phyloP scores from a whole-genome alignment of 2,888 invertebrate genomes.

The Belgica antarctica region DNA sequence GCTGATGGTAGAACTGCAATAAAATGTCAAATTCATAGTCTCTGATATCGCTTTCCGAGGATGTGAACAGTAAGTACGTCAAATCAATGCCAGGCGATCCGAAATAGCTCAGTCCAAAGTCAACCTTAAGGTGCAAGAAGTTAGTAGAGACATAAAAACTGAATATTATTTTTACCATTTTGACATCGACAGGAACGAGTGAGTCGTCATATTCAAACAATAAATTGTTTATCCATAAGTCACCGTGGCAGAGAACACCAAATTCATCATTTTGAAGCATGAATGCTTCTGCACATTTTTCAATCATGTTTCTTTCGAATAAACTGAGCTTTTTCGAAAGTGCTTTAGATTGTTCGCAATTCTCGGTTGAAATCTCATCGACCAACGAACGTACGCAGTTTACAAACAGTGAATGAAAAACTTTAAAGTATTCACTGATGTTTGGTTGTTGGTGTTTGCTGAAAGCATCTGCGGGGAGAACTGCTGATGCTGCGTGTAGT shows the following conservation, averaged over 20 bases:
- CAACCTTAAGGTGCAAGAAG: not conserved
- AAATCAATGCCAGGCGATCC: constrained; percentile 41
- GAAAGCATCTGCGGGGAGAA: not conserved
- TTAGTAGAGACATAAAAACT: not conserved
- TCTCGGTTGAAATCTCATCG: not conserved
- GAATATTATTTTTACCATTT: constrained; percentile 14
- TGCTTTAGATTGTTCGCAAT: not conserved
- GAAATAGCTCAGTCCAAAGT: constrained; percentile 32
- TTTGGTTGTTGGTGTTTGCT: constrained; percentile 26
- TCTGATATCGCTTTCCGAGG: not conserved
- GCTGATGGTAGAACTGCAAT: constrained; percentile 22
- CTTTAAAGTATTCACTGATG: constrained; percentile 32
- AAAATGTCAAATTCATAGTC: constrained; percentile 37
- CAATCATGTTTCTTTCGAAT: constrained; percentile 33
- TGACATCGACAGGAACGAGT: not conserved
- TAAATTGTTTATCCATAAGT: constrained; percentile 42
- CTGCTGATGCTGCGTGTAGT: constrained; percentile 34
- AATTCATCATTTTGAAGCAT: constrained; percentile 16
- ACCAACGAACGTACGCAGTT: not conserved
- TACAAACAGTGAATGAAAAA: constrained; percentile 14
- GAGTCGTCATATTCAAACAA: constrained; percentile 29
- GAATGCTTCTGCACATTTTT: constrained; percentile 24
- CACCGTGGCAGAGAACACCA: constrained; percentile 35
- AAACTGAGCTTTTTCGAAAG: not conserved
- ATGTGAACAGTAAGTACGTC: constrained; percentile 32